Percentiles rank a stretch among this genome's conserved stretches.
These are phyloP conservation scores for Lepus americanus DNA, from an alignment of 2,113 vertebrate species.

Conservation along the genomic window DNA sequence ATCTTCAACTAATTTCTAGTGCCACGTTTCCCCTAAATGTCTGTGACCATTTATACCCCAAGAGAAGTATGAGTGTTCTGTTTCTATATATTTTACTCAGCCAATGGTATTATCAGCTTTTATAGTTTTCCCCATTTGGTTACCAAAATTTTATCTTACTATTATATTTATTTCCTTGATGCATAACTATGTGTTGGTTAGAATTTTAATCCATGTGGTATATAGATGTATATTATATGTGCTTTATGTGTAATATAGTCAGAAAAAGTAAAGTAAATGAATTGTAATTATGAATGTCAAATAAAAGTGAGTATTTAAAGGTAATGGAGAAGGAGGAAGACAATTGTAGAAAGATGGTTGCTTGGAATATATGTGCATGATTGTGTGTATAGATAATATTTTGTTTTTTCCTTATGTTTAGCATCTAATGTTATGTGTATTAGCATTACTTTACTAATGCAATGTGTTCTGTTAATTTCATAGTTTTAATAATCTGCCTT, in stretches of 20 bases:
- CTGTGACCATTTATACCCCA: background rate
- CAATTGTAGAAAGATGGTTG: background rate
- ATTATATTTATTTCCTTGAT: background rate
- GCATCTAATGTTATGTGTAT: background rate
- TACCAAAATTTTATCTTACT: background rate
- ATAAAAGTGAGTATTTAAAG: background rate
- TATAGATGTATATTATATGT: too few species aligned
- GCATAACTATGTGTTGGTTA: background rate
- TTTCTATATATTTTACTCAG: background rate
- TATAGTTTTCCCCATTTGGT: background rate
- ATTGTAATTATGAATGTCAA: background rate
- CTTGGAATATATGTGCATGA: background rate
- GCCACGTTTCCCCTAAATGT: background rate
- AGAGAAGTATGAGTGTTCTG: background rate
- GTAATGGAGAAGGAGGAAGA: background rate
- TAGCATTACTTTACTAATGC: background rate
- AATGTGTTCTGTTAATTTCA: background rate
- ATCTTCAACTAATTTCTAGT: slow-evolving; percentile 7
- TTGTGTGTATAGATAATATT: background rate
- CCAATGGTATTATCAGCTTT: background rate
- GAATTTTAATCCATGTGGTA: background rate
- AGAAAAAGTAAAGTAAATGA: slow-evolving; percentile 4
- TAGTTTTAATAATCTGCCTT: background rate
- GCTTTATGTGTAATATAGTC: rapidly evolving
- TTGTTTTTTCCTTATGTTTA: background rate